Evolutionary conservation across 1,140 invertebrate species (phyloP).

Genomic region (Drosophila repletoides): DNA sequence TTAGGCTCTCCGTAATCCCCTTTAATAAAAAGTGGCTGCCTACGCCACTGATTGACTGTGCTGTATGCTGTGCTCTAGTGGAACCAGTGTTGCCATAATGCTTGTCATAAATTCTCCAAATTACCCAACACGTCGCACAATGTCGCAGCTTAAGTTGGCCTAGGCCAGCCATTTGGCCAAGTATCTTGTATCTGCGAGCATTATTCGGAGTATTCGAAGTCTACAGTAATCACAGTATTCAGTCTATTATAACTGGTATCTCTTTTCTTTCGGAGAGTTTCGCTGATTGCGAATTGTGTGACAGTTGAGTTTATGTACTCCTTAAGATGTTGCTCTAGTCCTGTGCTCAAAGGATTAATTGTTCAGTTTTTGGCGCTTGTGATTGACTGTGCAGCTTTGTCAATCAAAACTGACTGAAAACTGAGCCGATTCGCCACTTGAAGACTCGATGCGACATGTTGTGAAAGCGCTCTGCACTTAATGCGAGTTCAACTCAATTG

Average conservation of each 20-base stretch:
- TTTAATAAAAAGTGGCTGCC: no score
- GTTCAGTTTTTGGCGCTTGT: constrained; percentile 13
- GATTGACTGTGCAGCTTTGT: constrained; percentile 41
- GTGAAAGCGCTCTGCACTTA: constrained; percentile 23
- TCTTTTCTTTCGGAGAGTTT: constrained; percentile 7
- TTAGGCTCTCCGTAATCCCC: no score
- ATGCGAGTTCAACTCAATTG: constrained; percentile 15
- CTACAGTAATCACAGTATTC: no score
- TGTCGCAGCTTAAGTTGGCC: constrained; percentile 38
- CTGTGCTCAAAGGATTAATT: constrained; percentile 68
- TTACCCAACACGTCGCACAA: constrained; percentile 71
- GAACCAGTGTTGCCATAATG: constrained; percentile 76
- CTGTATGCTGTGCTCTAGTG: constrained; percentile 28
- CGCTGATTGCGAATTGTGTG: constrained; percentile 77
- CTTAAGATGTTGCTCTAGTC: constrained; percentile 1
- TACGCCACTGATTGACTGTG: no score
- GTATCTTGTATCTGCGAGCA: constrained; percentile 13
- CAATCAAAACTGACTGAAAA: constrained; percentile 7
- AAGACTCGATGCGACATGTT: constrained; percentile 18
- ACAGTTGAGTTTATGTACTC: constrained; percentile 76
- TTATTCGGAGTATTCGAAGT: no score
- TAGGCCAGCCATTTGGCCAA: constrained; percentile 5
- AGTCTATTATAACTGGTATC: constrained; percentile 6
- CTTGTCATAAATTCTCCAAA: constrained; percentile 79
- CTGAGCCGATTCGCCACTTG: neutral